phyloP scores from a whole-genome alignment of 1,140 invertebrate species.

The Drosophila paulistorum region DNA sequence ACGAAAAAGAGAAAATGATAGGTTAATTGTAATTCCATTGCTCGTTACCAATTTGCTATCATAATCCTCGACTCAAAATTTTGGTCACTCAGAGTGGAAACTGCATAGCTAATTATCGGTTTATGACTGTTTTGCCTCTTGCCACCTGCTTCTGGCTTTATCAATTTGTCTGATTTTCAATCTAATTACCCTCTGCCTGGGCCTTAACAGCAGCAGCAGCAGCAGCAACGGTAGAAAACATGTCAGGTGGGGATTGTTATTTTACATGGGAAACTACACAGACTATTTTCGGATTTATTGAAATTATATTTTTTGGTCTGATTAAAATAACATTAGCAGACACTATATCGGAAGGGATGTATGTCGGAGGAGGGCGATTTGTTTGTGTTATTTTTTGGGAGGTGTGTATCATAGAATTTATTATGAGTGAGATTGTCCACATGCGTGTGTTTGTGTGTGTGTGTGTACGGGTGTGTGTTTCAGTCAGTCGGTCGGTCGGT shows the following conservation, averaged over 20 bases:
- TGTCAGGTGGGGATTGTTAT: conserved; percentile 26
- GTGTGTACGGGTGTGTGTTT: neutral
- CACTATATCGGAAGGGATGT: neutral
- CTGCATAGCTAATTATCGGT: conserved; percentile 15
- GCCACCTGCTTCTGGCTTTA: neutral
- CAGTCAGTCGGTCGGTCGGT: neutral
- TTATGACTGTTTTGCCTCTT: neutral
- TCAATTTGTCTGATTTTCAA: conserved; percentile 45
- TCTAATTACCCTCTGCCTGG: conserved; percentile 42
- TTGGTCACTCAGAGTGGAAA: conserved; percentile 8
- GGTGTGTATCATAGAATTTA: conserved; percentile 42
- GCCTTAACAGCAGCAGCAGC: conserved; percentile 20
- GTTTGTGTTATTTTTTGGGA: conserved; percentile 30
- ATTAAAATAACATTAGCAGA: conserved; percentile 59
- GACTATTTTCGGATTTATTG: conserved; percentile 38
- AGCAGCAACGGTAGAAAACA: conserved; percentile 5
- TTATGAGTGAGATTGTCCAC: conserved; percentile 25
- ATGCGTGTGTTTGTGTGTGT: neutral
- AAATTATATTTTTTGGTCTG: conserved; percentile 51
- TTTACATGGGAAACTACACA: conserved; percentile 22
- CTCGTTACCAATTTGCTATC: conserved; percentile 7
- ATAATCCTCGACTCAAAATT: conserved; percentile 11
- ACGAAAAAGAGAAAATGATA: neutral
- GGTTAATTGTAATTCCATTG: conserved; percentile 18
- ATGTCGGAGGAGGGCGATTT: conserved; percentile 12